Evolutionary conservation across 92 coral and sea anemone genomes (phyloP), one percentile per base, ranked within the genome.

Genomic region (Micromussa lordhowensis): DNA sequence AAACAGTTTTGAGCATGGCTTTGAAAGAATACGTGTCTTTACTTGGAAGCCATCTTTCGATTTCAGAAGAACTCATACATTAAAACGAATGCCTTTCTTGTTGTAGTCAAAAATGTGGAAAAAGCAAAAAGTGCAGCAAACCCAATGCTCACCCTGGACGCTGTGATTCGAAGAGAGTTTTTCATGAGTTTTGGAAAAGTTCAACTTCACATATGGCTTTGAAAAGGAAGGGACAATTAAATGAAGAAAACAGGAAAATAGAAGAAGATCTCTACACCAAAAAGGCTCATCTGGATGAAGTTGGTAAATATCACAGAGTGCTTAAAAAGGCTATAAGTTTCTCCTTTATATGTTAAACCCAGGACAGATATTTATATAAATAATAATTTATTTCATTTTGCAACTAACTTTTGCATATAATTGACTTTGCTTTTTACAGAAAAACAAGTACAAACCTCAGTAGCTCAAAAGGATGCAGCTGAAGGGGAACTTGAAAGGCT

Each of bases 161-260:
- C 17, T 64, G 71, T 28, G 71, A 64, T 64, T 21, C 71, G 71
- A n/a, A n/a, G n/a, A n/a, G n/a, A n/a, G n/a, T n/a, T n/a, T n/a
- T n/a, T n/a, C n/a, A n/a, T n/a, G n/a, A 21, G 30, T 64, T 64
- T 28, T 64, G 71, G 71, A 64, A 64, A 64, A 64, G 71, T 21
- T 64, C 71, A 64, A 64, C 71, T 64, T 19, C 71, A 64, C 71
- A 64, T 64, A 64, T 64, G 30, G 71, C 30, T 64, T 64, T 21
- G 71, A 64, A 64, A 64, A 64, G 30, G 17, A 64, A 64, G 71
- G 71, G 71, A 64, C 26, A 64, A 64, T 15, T 64, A 28, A 64
- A 64, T 28, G 71, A 64, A 64, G 71, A 19, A 4, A 64, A 64
- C 71, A 64, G 71, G 24, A 64, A 21, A 64, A 19, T 64, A 64